Conservation (phyloP, 1,140 invertebrate species). For the Drosophila mayri region DNA sequence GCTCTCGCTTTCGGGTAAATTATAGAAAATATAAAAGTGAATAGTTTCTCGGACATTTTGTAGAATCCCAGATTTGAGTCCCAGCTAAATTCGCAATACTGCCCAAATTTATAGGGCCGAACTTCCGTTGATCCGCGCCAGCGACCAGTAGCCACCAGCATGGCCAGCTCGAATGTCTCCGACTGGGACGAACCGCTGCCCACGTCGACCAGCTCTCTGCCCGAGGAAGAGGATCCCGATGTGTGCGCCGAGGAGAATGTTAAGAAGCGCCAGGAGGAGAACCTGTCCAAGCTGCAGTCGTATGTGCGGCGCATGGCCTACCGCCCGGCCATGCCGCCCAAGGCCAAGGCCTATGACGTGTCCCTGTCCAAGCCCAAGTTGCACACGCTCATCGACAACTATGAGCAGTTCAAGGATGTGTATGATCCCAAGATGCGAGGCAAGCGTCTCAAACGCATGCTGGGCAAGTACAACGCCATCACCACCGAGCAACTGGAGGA, state of each 20-base stretch:
- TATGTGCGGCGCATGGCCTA: constrained; percentile 77
- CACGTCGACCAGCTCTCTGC: constrained; percentile 40
- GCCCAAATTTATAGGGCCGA: constrained; percentile 21
- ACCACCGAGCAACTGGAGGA: constrained; percentile 77
- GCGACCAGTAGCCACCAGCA: neutral
- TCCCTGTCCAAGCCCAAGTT: constrained; percentile 57
- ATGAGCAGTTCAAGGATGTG: constrained; percentile 58
- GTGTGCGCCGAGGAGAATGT: constrained; percentile 60
- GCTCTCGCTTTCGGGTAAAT: constrained; percentile 6
- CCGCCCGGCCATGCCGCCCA: constrained; percentile 65
- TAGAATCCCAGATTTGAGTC: neutral
- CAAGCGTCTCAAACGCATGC: constrained; percentile 66
- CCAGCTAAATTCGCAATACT: constrained; percentile 35
- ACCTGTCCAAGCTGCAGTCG: constrained; percentile 59
- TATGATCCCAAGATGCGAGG: constrained; percentile 69
- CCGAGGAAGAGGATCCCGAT: constrained; percentile 58
- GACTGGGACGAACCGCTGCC: constrained; percentile 77
- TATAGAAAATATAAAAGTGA: constrained; percentile 2
- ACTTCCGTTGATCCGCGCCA: neutral
- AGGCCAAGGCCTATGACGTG: constrained; percentile 56
- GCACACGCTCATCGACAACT: constrained; percentile 44
- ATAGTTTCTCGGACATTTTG: neutral
- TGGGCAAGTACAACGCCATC: constrained; percentile 67
- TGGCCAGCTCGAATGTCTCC: constrained; percentile 68
- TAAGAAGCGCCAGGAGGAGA: constrained; percentile 54